Evolutionary conservation across 2,797 vertebrate genomes (phyloP).

Genomic region (Semotilus atromaculatus): DNA sequence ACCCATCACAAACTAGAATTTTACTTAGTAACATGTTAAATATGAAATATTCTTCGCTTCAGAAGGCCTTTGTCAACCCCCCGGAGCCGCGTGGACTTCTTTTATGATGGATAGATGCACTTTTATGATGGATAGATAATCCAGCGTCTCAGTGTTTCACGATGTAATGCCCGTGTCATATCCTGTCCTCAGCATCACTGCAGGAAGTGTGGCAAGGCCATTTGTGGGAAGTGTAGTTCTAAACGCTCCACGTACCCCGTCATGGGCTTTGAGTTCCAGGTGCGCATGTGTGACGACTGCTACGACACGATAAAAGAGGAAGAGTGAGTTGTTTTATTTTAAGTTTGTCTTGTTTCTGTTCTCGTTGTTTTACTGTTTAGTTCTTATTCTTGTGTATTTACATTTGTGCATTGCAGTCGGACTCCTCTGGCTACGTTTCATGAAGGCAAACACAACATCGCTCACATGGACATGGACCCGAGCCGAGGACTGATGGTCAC

Average conservation of each 20-base stretch:
- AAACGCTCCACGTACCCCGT: constrained; percentile 92
- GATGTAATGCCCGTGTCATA: neutral
- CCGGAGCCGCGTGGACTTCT: too few relatives aligned
- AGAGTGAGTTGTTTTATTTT: constrained; percentile 84
- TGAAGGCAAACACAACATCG: constrained; percentile 97
- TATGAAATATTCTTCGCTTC: too few relatives aligned
- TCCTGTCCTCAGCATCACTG: constrained; percentile 88
- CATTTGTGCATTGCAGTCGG: constrained; percentile 75
- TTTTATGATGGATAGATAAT: too few relatives aligned
- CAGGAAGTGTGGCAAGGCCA: constrained; percentile 94
- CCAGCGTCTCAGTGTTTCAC: neutral
- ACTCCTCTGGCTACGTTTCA: constrained; percentile 94
- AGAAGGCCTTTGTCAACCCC: too few relatives aligned
- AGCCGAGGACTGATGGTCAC: constrained; percentile 96
- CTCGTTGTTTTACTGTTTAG: neutral
- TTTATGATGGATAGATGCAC: too few relatives aligned
- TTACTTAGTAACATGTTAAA: too few relatives aligned
- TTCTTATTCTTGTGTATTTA: neutral
- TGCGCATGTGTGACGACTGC: constrained; percentile 94
- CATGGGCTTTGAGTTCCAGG: constrained; percentile 99
- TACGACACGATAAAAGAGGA: constrained; percentile 94
- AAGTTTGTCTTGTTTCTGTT: neutral
- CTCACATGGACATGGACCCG: constrained; percentile 95
- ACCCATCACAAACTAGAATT: too few relatives aligned
- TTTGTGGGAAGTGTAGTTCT: constrained; percentile 95